These are phyloP conservation scores for Tyrannus savana DNA, from an alignment of 2,113 vertebrate genomes.

Conservation along the genomic window DNA sequence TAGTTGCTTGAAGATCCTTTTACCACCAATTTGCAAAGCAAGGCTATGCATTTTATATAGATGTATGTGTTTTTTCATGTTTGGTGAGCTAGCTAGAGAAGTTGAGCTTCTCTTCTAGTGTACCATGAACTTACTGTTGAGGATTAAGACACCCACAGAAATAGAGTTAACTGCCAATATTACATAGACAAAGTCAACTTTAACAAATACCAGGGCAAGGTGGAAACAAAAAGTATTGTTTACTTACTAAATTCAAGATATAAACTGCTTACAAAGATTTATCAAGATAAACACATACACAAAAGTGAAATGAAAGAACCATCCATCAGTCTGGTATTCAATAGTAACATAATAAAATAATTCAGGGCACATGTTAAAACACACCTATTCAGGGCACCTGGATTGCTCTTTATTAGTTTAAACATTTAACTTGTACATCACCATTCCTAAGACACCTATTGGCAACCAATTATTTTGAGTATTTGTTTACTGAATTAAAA, in stretches of 20 bases:
- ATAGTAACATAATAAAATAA: neutral
- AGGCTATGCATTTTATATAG: neutral
- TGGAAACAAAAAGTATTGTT: neutral
- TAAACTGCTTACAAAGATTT: neutral
- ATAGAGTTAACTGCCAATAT: neutral
- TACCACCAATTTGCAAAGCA: neutral
- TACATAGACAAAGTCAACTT: neutral
- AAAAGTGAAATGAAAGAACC: neutral
- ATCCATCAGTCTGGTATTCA: neutral
- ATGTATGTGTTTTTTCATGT: neutral
- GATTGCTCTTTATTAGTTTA: neutral
- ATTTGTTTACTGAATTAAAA: neutral
- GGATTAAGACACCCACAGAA: neutral
- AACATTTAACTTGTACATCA: neutral
- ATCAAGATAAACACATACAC: neutral
- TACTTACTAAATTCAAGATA: neutral
- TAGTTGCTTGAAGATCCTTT: neutral
- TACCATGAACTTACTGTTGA: neutral
- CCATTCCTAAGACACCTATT: neutral
- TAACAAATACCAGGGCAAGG: neutral
- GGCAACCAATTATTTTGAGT: neutral
- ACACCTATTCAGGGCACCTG: neutral
- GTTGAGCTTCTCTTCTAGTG: neutral
- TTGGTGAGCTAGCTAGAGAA: neutral
- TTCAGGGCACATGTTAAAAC: neutral